Evolutionary conservation across 23 tunicate species (phyloP).

Genomic region (Corella eumyota): DNA sequence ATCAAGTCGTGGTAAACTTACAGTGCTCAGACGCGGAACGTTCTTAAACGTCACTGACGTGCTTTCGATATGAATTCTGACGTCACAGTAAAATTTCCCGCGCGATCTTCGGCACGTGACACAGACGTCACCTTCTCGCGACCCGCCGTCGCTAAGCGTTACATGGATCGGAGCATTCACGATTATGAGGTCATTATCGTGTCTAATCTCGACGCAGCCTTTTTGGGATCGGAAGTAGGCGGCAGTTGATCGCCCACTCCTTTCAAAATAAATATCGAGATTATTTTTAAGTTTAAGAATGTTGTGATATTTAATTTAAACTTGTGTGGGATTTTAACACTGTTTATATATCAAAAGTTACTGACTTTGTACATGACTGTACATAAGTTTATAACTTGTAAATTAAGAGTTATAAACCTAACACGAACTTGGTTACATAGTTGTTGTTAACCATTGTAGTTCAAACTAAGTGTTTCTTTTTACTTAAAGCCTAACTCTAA

Average conservation of each 20-base stretch:
- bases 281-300: no score
- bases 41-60: conserved; percentile 4
- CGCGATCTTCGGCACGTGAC: neutral
- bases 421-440: no score
- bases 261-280: neutral
- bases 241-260: conserved; percentile 29
- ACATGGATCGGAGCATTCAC: conserved; percentile 21
- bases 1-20: no score
- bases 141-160: conserved; percentile 33
- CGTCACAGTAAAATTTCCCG: conserved; percentile 3
- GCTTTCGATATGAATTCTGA: conserved; percentile 8
- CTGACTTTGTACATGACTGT: no score
- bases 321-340: no score
- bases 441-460: neutral
- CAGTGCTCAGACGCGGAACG: no score
- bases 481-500: neutral
- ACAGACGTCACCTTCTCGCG: conserved; percentile 15
- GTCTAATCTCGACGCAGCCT: conserved; percentile 11
- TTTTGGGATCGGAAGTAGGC: conserved; percentile 24
- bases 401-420: no score
- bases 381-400: no score
- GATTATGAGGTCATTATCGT: neutral
- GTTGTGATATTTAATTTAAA: no score
- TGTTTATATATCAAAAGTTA: no score
- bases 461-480: no score